A percentile compares a stretch with the other conserved stretches of the same genome.
phyloP scores from a whole-genome alignment of 23 tunicate species.

The Trididemnum clinides region DNA sequence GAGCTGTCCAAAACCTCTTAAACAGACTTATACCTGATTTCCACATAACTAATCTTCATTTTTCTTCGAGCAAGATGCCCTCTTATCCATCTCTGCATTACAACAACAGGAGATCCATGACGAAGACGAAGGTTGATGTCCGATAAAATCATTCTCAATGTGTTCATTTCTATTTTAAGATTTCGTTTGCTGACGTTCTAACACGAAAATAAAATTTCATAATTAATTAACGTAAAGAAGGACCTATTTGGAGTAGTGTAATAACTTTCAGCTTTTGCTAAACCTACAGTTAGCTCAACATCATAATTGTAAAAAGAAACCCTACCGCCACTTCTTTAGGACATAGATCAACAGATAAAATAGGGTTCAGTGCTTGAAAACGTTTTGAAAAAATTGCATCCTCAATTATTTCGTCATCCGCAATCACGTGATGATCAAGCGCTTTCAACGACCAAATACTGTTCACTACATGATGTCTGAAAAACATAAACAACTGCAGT shows the following conservation, averaged over 20 bases:
- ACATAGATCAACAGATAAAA: slow-evolving; percentile 65
- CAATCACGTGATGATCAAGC: slow-evolving; percentile 81
- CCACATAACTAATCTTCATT: slow-evolving; percentile 50
- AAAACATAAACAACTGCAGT: background rate
- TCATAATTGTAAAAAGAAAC: no score
- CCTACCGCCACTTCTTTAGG: slow-evolving; percentile 77
- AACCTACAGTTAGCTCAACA: no score
- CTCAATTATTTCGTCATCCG: slow-evolving; percentile 90
- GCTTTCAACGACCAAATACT: slow-evolving; percentile 90
- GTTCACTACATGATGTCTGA: slow-evolving; percentile 91
- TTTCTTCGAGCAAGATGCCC: slow-evolving; percentile 57
- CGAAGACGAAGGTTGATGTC: slow-evolving; percentile 57
- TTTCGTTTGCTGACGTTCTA: slow-evolving; percentile 10
- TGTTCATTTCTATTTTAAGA: slow-evolving; percentile 50
- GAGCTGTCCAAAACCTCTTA: no score
- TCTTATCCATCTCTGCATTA: slow-evolving; percentile 84
- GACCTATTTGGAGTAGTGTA: no score
- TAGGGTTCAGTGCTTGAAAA: slow-evolving; percentile 56
- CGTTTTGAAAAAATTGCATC: slow-evolving; percentile 68
- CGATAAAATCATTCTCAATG: slow-evolving; percentile 38
- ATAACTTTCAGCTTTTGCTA: no score
- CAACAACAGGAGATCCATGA: slow-evolving; percentile 84
- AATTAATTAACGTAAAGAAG: no score
- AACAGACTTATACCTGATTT: slow-evolving; percentile 46
- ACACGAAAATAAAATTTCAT: background rate